These are phyloP conservation scores for Synergus gifuensis DNA, from an alignment of 2,888 invertebrate species.

Conservation along the genomic window DNA sequence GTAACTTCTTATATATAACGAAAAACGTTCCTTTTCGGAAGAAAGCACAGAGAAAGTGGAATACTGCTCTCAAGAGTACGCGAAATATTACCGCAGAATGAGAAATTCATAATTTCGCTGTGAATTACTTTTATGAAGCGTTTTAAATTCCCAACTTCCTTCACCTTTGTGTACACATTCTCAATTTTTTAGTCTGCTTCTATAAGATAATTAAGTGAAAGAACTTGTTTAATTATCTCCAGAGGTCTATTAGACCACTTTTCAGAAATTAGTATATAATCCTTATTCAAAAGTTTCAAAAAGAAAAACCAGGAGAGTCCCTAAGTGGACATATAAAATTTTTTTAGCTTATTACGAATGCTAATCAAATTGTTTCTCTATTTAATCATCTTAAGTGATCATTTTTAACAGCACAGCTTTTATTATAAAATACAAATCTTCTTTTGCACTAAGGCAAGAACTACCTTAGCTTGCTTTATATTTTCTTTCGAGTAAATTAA, in stretches of 20 bases:
- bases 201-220: background rate
- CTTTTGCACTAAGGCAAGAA: background rate
- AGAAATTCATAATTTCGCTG: slow-evolving; percentile 20
- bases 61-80: slow-evolving; percentile 5
- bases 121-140: background rate
- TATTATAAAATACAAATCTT: background rate
- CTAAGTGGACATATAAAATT: too few species aligned
- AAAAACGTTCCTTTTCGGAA: background rate
- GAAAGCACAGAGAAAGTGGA: background rate
- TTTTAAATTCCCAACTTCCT: slow-evolving; percentile 3
- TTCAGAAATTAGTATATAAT: background rate
- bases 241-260: background rate
- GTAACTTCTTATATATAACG: background rate
- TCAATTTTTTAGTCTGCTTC: background rate
- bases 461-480: background rate
- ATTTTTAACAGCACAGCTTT: background rate
- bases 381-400: background rate
- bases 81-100: slow-evolving; percentile 2
- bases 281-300: background rate
- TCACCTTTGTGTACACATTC: background rate
- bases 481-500: background rate
- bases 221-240: slow-evolving; percentile 7
- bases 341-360: background rate
- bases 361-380: background rate
- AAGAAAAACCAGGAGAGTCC: background rate